Evolutionary conservation across 1,140 invertebrate genomes (phyloP).

Genomic region (Lasaia peninsularis): DNA sequence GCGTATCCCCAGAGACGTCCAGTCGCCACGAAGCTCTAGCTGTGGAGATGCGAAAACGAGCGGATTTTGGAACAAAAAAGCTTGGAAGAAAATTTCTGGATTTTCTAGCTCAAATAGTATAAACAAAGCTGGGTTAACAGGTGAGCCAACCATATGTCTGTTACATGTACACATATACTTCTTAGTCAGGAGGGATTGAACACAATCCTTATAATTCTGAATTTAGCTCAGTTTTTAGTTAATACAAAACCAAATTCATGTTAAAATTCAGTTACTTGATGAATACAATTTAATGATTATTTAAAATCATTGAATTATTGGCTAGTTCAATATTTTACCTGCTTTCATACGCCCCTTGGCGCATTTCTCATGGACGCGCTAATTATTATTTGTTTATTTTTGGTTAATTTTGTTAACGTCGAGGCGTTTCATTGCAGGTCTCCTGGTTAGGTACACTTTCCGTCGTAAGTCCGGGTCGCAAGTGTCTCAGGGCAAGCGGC

Average conservation of each 20-base stretch:
- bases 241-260: conserved; percentile 22
- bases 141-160: conserved; percentile 62
- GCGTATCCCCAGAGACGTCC: conserved; percentile 49
- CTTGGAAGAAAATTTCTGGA: conserved; percentile 86
- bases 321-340: conserved; percentile 38
- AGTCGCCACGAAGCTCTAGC: conserved; percentile 66
- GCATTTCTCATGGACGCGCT: conserved; percentile 71
- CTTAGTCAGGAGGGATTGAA: neutral
- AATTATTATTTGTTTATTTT: conserved; percentile 58
- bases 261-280: neutral
- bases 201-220: conserved; percentile 31
- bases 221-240: conserved; percentile 57
- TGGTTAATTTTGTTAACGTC: conserved; percentile 72
- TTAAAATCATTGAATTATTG: neutral
- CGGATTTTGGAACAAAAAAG: conserved; percentile 84
- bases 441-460: conserved; percentile 78
- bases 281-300: conserved; percentile 6
- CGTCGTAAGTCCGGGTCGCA: conserved; percentile 77
- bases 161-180: conserved; percentile 5
- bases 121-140: conserved; percentile 80
- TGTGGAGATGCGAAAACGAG: conserved; percentile 73
- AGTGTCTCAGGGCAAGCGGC: conserved; percentile 72
- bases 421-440: conserved; percentile 77
- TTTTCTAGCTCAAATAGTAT: conserved; percentile 83
- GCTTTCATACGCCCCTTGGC: conserved; percentile 64